Conservation (phyloP, 2,888 invertebrate genomes). For the Chouioia cunea region DNA sequence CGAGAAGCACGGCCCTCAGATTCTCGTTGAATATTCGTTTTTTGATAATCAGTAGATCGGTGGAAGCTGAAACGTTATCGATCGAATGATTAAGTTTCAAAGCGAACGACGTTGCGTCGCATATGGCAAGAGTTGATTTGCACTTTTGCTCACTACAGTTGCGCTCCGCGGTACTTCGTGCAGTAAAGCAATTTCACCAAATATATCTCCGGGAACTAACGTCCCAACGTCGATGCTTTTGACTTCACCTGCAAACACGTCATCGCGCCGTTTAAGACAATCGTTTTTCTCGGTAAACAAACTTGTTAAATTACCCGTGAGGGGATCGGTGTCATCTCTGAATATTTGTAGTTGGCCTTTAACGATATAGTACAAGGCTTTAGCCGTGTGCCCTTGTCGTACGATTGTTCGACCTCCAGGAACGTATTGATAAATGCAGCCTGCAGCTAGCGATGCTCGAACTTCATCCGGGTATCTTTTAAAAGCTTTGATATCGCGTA, state of each 20-base stretch:
- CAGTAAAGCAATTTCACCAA: constrained; percentile 77
- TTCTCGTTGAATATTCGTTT: constrained; percentile 75
- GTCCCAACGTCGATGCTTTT: constrained; percentile 67
- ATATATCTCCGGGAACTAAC: constrained; percentile 74
- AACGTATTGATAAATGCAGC: constrained; percentile 75
- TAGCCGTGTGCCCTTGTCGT: constrained; percentile 73
- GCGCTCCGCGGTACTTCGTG: constrained; percentile 75
- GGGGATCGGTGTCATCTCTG: constrained; percentile 70
- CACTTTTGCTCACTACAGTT: constrained; percentile 71
- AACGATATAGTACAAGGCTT: constrained; percentile 76
- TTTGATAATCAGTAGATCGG: constrained; percentile 76
- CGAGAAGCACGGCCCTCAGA: constrained; percentile 72
- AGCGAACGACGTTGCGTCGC: no score
- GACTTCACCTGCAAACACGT: constrained; percentile 52
- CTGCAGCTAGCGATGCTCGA: constrained; percentile 74
- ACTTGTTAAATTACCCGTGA: constrained; percentile 54
- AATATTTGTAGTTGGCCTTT: constrained; percentile 73
- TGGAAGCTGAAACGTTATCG: constrained; percentile 66
- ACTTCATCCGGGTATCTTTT: constrained; percentile 69
- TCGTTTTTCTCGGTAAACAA: no score
- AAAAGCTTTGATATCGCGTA: constrained; percentile 56
- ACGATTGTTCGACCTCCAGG: constrained; percentile 74
- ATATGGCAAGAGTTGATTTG: not conserved
- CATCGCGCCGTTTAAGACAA: no score
- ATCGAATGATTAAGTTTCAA: not conserved